Percentiles rank a stretch among this genome's conserved stretches.
phyloP scores from a whole-genome alignment of 2,888 invertebrate species.

The Noctua pronuba region DNA sequence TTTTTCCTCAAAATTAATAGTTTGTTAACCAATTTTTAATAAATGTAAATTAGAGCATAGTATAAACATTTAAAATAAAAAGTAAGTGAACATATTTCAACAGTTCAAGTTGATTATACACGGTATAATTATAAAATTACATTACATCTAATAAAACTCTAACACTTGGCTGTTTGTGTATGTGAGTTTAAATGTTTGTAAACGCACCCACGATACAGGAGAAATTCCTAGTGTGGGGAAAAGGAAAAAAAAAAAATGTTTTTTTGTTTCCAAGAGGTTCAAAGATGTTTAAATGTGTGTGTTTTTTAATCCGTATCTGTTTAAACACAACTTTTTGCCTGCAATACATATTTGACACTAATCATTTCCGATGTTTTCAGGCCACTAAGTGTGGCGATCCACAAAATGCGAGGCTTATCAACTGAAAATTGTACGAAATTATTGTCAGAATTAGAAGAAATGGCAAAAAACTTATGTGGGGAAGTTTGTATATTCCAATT shows the following conservation, averaged over 20 bases:
- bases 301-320: not conserved
- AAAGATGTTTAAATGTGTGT: not conserved
- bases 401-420: constrained; percentile 95
- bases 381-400: constrained; percentile 92
- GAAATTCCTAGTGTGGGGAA: no score
- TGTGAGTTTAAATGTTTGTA: no score
- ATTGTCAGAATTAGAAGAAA: constrained; percentile 90
- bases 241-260: no score
- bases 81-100: not conserved
- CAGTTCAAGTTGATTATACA: not conserved
- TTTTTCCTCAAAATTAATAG: not conserved
- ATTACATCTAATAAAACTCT: not conserved
- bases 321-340: not conserved
- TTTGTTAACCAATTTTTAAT: not conserved
- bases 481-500: constrained; percentile 97
- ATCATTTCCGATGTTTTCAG: constrained; percentile 81
- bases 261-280: not conserved
- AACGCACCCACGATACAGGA: no score
- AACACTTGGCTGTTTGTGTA: no score
- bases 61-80: no score
- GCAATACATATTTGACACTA: not conserved
- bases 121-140: not conserved
- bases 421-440: constrained; percentile 92
- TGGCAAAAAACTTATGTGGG: constrained; percentile 91
- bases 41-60: not conserved